phyloP scores from a whole-genome alignment of 2,888 invertebrate genomes.

The Drosophila tanythrix region DNA sequence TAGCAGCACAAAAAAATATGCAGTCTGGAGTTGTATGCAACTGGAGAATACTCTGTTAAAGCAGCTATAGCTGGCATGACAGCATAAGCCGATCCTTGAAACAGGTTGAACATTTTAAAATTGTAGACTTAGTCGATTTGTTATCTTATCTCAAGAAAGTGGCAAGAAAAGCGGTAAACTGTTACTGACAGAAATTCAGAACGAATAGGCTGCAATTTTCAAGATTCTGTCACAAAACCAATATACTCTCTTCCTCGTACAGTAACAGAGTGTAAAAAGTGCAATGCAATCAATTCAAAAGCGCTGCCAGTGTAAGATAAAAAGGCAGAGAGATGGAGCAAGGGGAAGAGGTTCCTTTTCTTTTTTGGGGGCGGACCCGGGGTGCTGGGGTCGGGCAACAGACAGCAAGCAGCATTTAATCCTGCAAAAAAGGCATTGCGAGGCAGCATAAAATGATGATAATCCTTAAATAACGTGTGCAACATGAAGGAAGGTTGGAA shows the following conservation, averaged over 20 bases:
- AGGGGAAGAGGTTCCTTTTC: background rate
- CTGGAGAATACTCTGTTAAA: background rate
- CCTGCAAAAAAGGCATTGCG: slow-evolving; percentile 75
- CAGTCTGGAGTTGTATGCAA: background rate
- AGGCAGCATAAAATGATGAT: slow-evolving; percentile 76
- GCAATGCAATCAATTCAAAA: slow-evolving; percentile 80
- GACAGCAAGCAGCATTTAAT: slow-evolving; percentile 64
- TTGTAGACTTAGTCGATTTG: no score
- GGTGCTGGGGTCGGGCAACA: slow-evolving; percentile 34
- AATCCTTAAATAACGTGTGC: slow-evolving; percentile 75
- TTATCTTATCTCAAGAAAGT: no score
- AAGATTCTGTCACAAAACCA: background rate
- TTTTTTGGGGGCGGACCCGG: background rate
- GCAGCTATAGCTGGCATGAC: background rate
- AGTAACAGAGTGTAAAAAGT: slow-evolving; percentile 51
- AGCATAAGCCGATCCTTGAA: no score
- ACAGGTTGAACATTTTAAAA: no score
- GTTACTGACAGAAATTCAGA: background rate
- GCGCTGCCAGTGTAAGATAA: slow-evolving; percentile 39
- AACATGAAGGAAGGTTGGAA: slow-evolving; percentile 29
- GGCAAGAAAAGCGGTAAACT: no score
- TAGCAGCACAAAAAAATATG: slow-evolving; percentile 10
- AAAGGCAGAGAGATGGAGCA: background rate
- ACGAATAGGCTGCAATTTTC: background rate
- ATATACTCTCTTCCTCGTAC: background rate